A percentile compares a stretch with the other conserved stretches of the same genome.
Evolutionary conservation across 2,888 invertebrate genomes (phyloP).

Genomic region (Trachelus tabidus): DNA sequence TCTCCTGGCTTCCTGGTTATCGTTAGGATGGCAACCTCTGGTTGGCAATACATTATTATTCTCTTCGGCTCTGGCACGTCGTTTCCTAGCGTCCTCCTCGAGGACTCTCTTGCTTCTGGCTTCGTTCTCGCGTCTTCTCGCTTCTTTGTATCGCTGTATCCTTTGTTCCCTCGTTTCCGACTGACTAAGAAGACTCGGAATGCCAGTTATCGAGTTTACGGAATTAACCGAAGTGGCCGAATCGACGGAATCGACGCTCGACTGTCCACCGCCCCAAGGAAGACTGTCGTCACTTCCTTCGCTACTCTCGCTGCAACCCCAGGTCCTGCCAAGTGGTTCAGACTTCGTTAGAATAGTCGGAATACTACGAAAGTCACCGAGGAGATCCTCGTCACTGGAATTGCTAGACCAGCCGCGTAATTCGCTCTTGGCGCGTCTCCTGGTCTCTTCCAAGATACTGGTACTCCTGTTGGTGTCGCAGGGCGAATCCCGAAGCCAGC

Average conservation of each 20-base stretch:
- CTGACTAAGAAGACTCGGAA: slow-evolving; percentile 33
- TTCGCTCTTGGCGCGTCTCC: slow-evolving; percentile 58
- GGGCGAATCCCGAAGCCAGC: slow-evolving; percentile 52
- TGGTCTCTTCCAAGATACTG: slow-evolving; percentile 49
- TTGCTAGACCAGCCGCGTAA: slow-evolving; percentile 61
- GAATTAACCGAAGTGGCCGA: slow-evolving; percentile 25
- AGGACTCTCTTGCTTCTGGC: slow-evolving; percentile 55
- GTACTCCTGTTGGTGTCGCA: slow-evolving; percentile 31
- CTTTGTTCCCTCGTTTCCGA: slow-evolving; percentile 54
- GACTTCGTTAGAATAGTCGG: slow-evolving; percentile 41
- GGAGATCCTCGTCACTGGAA: slow-evolving; percentile 60
- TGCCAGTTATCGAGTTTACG: slow-evolving; percentile 15
- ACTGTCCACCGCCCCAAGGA: slow-evolving; percentile 50
- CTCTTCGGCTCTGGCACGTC: slow-evolving; percentile 44
- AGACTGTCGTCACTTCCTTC: slow-evolving; percentile 63
- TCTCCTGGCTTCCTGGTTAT: slow-evolving; percentile 19
- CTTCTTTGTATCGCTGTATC: slow-evolving; percentile 61
- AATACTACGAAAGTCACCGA: slow-evolving; percentile 41
- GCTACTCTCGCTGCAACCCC: slow-evolving; percentile 63
- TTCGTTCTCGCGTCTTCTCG: slow-evolving; percentile 59
- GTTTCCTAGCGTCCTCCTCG: slow-evolving; percentile 55
- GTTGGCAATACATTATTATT: slow-evolving; percentile 28
- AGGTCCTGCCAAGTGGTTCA: slow-evolving; percentile 44
- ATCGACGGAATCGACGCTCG: slow-evolving; percentile 55
- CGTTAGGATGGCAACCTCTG: slow-evolving; percentile 47